Base-by-base conservation (phyloP, 2,797 vertebrate species). In the Hylomyscus alleni region DNA sequence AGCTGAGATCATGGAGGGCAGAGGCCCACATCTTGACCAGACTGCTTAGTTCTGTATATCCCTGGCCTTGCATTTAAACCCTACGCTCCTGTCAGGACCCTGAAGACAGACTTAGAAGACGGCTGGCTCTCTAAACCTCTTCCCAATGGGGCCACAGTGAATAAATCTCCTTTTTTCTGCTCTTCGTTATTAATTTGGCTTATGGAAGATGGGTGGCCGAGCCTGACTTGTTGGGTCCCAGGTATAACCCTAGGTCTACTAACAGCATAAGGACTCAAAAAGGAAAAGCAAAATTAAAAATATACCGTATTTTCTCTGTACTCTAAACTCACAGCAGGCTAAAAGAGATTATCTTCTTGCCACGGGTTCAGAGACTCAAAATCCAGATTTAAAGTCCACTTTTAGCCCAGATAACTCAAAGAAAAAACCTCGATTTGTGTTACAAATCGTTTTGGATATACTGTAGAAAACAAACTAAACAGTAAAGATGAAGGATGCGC, bases 381-480 rank as follows among this genome's bases (percentile, higher is more conserved):
- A 89, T 72, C 73, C 78, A 94, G 44, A 72, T 76, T 47, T 47
- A 84, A 96, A 93, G 44, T 58, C 65, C 11, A 73, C 17, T 72
- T 77, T 90, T 31, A 83, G 26, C 34, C 44, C 34, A 19, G 72
- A 60, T 62, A 85, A 22, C 47, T 88, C 60, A 90, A 92, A 91
- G 22, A 93, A 26, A 93, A 26, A 83, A 58, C 52, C 67, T 94
- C 50, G 31, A 47, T n/a, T 56, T 93, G 22, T 78, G 29, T 29
- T 95, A 86, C 40, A 78, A 93, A 73, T 94, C 73, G 80, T 65
- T 94, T 56, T 83, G 29, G 89, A 95, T 81, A 89, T 75, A 85
- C 52, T 77, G 31, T 80, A 93, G 3, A 81, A 78, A 95, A 91
- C 40, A 77, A 98, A 96, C 26, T 7, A 97, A 96, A 82, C 8